phyloP scores from a whole-genome alignment of 35 echinoderm and acorn worm genomes.

The Heliocidaris tuberculata region DNA sequence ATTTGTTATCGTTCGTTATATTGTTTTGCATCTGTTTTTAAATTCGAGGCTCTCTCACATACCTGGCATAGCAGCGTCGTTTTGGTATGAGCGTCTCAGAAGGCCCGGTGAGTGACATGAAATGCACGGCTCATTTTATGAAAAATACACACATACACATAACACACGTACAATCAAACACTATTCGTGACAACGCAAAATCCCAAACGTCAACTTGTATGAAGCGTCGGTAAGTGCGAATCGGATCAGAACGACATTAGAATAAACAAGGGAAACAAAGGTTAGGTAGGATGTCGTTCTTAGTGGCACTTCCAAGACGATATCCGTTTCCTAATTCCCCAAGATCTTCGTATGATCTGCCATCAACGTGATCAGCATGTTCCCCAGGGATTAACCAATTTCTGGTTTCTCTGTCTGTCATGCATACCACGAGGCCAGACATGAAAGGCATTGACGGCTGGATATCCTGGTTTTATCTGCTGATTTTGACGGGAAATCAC shows the following conservation, averaged over 20 bases:
- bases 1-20: neutral
- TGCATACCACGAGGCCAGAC: neutral
- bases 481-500: neutral
- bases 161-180: neutral
- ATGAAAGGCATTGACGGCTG: neutral
- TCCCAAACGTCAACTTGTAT: neutral
- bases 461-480: neutral
- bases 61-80: neutral
- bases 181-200: neutral
- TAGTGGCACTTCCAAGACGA: neutral
- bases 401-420: neutral
- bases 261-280: neutral
- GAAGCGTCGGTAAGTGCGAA: neutral
- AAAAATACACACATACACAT: neutral
- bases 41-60: neutral
- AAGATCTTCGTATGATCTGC: neutral
- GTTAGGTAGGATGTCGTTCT: no score
- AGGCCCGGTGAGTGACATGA: neutral
- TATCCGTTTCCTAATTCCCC: neutral
- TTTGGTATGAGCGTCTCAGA: neutral
- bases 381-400: neutral
- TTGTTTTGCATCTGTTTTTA: constrained; percentile 7
- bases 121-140: neutral
- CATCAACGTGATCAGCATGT: neutral
- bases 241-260: neutral